Evolutionary conservation across 2,888 invertebrate species (phyloP), one percentile per base, ranked within the genome.

Genomic region (Hirtodrosophila confusa): DNA sequence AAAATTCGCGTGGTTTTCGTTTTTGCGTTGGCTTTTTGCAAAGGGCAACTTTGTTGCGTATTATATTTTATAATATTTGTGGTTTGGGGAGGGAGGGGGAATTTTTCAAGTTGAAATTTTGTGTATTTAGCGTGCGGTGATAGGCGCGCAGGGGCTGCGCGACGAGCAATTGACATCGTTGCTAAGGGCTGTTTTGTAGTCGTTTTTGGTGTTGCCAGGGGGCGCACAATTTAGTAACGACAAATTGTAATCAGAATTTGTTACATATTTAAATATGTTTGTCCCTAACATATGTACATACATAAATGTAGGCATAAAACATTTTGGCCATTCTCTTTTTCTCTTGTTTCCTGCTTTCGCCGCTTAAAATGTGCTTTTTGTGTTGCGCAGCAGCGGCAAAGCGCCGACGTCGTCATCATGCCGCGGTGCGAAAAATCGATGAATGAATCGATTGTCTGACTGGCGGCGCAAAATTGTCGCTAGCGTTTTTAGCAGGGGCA

Each of bases 371-470:
- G 87, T 87, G 84, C 80, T 87, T 83, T 66, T 62, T 31, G 47
- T 50, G 69, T 69, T 82, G 86, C 82, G 82, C 86, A 86, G 86
- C 86, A 66, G 70, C 79, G 57, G 58, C 65, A 69, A 58, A 65
- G 57, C 62, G 65, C 45, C 69, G 65, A 29, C 79, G 60, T 36
- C 77, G 58, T 70, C 74, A 54, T 68, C 75, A 66, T 63, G 43
- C 39, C 54, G 65, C 75, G 70, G 80, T 88, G 89, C 84, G 88
- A 90, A 91, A 91, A 91, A 91, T 91, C 91, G 88, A 91, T 91
- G 91, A 91, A 91, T 90, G 90, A 90, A 91, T 91, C 91, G 90
- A 91, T 91, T 86, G 86, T 72, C 78, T 43, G 75, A 63, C 58
- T 78, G 61, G 45, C 56, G 61, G 45, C 56, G 56, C 50, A 50